Conservation (phyloP, 2,113 vertebrate species). For the Puma concolor region DNA sequence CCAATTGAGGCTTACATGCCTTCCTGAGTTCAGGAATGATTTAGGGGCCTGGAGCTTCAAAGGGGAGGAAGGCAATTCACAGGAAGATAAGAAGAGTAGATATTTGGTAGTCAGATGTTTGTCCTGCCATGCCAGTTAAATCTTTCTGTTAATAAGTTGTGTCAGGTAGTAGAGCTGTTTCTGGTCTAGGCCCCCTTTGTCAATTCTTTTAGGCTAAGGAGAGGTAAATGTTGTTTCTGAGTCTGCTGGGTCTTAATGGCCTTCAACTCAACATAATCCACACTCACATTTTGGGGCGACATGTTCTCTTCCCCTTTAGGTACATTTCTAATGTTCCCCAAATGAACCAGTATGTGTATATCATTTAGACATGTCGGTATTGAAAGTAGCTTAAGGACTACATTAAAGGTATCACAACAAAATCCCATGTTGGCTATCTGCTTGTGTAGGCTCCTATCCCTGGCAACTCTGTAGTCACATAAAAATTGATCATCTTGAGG, state of each 20-base stretch:
- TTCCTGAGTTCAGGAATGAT: neutral
- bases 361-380: slow-evolving; percentile 13
- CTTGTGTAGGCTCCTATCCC: neutral
- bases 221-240: neutral
- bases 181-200: neutral
- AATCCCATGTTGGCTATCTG: neutral
- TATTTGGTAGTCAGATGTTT: neutral
- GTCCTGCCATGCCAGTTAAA: neutral
- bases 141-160: neutral
- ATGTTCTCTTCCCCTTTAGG: neutral
- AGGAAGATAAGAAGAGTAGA: neutral
- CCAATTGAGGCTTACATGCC: neutral
- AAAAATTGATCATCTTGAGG: slow-evolving; percentile 6
- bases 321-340: neutral
- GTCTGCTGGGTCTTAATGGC: neutral
- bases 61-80: neutral
- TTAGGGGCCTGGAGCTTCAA: neutral
- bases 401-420: slow-evolving; percentile 12
- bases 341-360: neutral
- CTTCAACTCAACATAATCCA: neutral
- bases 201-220: neutral
- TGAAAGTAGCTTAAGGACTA: slow-evolving; percentile 4
- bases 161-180: neutral
- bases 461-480: neutral
- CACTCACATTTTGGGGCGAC: neutral